These are phyloP conservation scores for Apomyelois bistriatella DNA, from an alignment of 2,888 invertebrate species.

Conservation along the genomic window DNA sequence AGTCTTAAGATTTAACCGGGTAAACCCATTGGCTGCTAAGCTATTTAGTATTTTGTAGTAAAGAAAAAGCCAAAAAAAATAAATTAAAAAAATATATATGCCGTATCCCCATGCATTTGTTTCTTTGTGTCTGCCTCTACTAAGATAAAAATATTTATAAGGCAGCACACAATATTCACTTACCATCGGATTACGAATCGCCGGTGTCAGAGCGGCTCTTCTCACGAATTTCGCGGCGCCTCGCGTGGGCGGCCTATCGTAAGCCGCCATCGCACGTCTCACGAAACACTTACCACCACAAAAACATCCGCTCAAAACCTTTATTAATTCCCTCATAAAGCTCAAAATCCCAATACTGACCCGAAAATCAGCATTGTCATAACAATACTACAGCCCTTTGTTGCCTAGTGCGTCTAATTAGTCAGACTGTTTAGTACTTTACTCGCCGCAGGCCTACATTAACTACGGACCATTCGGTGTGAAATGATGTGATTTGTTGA, in stretches of 20 bases:
- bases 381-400: slow-evolving; percentile 54
- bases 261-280: slow-evolving; percentile 66
- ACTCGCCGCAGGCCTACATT: slow-evolving; percentile 60
- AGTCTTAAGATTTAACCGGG: too few relatives aligned
- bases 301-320: slow-evolving; percentile 34
- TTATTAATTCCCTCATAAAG: slow-evolving; percentile 40
- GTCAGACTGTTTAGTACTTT: slow-evolving; percentile 74
- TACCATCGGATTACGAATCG: slow-evolving; percentile 41
- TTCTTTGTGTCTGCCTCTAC: not conserved
- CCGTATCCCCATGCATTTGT: too few relatives aligned
- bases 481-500: slow-evolving; percentile 66
- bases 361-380: slow-evolving; percentile 34
- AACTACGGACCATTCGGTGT: slow-evolving; percentile 54
- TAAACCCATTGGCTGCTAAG: too few relatives aligned
- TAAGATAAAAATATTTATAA: slow-evolving; percentile 2
- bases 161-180: slow-evolving; percentile 17
- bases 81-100: too few relatives aligned
- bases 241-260: slow-evolving; percentile 74
- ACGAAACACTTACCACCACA: slow-evolving; percentile 41
- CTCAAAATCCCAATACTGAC: slow-evolving; percentile 29
- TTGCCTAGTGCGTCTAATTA: slow-evolving; percentile 77
- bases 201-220: slow-evolving; percentile 62
- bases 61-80: too few relatives aligned
- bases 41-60: too few relatives aligned
- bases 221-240: slow-evolving; percentile 78